Percentiles rank a stretch among this genome's conserved stretches.
Conservation (phyloP, 2,113 vertebrate genomes). For the Rhinoptilus africanus region DNA sequence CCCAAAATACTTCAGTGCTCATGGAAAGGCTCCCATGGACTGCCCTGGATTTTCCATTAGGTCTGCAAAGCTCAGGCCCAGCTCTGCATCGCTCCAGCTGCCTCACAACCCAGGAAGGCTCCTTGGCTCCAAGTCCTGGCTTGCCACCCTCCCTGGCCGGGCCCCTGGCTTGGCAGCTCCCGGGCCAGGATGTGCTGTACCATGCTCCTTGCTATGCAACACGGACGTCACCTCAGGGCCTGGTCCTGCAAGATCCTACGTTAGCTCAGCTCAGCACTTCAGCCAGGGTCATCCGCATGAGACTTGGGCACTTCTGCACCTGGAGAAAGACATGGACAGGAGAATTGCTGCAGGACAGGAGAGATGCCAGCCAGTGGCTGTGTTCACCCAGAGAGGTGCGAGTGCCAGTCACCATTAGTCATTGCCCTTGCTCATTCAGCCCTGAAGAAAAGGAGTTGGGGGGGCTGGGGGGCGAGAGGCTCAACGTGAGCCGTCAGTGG, state of each 20-base stretch:
- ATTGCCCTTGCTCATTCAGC: not conserved
- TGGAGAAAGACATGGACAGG: not conserved
- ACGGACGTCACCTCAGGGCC: accelerated
- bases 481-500: too few relatives aligned
- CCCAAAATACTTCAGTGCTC: not conserved
- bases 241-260: not conserved
- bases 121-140: not conserved
- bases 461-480: too few relatives aligned
- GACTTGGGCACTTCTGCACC: not conserved
- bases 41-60: conserved; percentile 9
- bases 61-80: not conserved
- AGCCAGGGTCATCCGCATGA: not conserved
- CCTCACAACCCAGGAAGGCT: not conserved
- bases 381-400: accelerated
- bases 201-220: not conserved
- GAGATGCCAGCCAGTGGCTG: accelerated
- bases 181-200: not conserved
- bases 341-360: not conserved
- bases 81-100: not conserved
- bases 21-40: not conserved
- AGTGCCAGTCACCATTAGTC: not conserved
- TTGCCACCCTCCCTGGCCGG: not conserved
- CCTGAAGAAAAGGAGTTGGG: too few relatives aligned
- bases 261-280: not conserved
- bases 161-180: not conserved